Evolutionary conservation across 2,797 vertebrate genomes (phyloP).

Genomic region (Rachycentron canadum): DNA sequence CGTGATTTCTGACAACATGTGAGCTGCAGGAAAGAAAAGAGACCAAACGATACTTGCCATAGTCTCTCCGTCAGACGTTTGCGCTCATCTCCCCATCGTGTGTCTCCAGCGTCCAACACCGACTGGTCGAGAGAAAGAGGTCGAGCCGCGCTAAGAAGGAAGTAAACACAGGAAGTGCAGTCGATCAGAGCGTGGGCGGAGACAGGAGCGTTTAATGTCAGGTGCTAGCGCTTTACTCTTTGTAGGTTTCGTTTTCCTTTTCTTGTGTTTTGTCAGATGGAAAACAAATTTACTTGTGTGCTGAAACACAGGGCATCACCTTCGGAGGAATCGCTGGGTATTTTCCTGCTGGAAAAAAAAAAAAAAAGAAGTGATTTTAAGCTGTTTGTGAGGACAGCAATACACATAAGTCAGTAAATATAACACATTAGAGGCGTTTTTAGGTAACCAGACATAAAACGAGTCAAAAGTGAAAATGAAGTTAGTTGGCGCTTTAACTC

Average conservation of each 20-base stretch:
- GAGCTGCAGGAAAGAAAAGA: neutral
- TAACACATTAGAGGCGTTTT: neutral
- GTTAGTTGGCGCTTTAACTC: neutral
- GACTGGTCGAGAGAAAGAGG: neutral
- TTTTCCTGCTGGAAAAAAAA: slow-evolving; percentile 22
- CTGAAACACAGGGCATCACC: neutral
- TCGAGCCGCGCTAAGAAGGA: slow-evolving; percentile 20
- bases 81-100: slow-evolving; percentile 1
- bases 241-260: slow-evolving; percentile 70
- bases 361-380: neutral
- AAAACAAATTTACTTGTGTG: slow-evolving; percentile 23
- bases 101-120: neutral
- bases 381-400: neutral
- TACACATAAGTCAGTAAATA: neutral
- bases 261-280: slow-evolving; percentile 25
- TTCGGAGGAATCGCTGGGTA: slow-evolving; percentile 20
- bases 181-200: slow-evolving; percentile 3
- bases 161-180: slow-evolving; percentile 63
- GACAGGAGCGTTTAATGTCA: slow-evolving; percentile 7
- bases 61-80: neutral
- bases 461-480: accelerated
- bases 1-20: neutral
- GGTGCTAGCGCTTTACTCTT: neutral
- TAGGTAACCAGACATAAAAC: neutral
- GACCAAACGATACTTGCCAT: slow-evolving; percentile 25